A percentile compares a stretch with the other conserved stretches of the same genome.
These are phyloP conservation scores for Limenitis camilla DNA, from an alignment of 2,888 invertebrate genomes.

Conservation along the genomic window DNA sequence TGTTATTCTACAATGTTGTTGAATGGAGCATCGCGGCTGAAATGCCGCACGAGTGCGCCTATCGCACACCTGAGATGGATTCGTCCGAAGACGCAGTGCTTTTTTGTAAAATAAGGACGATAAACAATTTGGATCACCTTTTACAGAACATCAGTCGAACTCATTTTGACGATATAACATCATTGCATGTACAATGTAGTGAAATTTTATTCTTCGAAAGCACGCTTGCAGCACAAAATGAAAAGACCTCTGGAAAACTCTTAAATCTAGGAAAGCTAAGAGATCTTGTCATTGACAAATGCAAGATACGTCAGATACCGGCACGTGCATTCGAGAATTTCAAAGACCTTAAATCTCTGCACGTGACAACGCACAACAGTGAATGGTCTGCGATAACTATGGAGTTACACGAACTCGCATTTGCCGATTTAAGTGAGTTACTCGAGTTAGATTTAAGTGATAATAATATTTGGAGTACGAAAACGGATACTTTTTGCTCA, in stretches of 20 bases:
- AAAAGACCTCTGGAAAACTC: slow-evolving; percentile 66
- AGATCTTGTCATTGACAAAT: slow-evolving; percentile 81
- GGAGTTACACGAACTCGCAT: slow-evolving; percentile 81
- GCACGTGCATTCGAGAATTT: slow-evolving; percentile 80
- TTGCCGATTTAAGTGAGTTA: slow-evolving; percentile 79
- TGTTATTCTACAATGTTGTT: slow-evolving; percentile 67
- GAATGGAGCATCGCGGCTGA: slow-evolving; percentile 58
- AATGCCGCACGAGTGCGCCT: slow-evolving; percentile 81
- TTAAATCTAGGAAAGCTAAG: slow-evolving; percentile 78
- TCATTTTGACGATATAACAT: slow-evolving; percentile 78
- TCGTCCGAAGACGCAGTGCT: slow-evolving; percentile 74
- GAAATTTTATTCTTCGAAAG: slow-evolving; percentile 84
- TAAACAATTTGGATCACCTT: slow-evolving; percentile 79
- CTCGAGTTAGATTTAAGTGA: slow-evolving; percentile 80
- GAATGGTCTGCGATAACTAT: slow-evolving; percentile 87
- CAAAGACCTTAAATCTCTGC: slow-evolving; percentile 78
- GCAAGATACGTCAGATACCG: slow-evolving; percentile 84
- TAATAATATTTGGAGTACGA: slow-evolving; percentile 85
- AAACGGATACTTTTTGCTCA: slow-evolving; percentile 81
- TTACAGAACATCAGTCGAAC: slow-evolving; percentile 80
- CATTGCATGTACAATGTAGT: slow-evolving; percentile 81
- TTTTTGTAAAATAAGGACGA: slow-evolving; percentile 81
- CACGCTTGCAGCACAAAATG: slow-evolving; percentile 72
- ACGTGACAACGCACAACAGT: slow-evolving; percentile 83
- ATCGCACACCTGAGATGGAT: slow-evolving; percentile 75